A percentile compares a stretch with the other conserved stretches of the same genome.
Conservation (phyloP, 2,888 invertebrate genomes). For the Psylliodes chrysocephalus region DNA sequence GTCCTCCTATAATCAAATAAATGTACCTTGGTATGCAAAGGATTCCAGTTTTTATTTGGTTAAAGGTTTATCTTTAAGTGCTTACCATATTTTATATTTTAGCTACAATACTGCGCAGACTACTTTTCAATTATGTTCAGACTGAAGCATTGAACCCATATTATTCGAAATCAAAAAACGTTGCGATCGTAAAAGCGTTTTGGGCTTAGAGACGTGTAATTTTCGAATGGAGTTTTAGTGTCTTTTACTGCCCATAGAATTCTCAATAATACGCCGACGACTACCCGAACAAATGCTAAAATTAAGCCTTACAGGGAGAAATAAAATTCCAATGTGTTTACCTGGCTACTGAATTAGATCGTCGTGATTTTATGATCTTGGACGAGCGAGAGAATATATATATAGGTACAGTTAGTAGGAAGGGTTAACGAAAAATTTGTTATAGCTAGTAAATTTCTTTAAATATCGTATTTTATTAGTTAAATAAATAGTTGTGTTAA, state of each 20-base stretch:
- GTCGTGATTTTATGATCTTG: conserved; percentile 45
- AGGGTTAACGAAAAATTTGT: not conserved
- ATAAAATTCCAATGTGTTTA: conserved; percentile 44
- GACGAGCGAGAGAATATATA: conserved; percentile 1
- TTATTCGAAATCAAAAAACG: not conserved
- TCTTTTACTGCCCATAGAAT: conserved; percentile 19
- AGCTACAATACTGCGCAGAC: not conserved
- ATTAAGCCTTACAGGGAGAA: conserved; percentile 34
- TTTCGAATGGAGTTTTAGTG: conserved; percentile 9
- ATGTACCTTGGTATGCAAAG: too few relatives aligned
- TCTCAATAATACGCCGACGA: conserved; percentile 10
- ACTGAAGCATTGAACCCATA: not conserved
- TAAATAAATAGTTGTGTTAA: too few relatives aligned
- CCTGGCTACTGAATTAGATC: conserved; percentile 42
- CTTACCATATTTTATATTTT: too few relatives aligned
- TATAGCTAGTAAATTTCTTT: too few relatives aligned
- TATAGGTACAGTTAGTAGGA: not conserved
- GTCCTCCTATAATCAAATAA: too few relatives aligned
- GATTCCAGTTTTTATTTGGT: too few relatives aligned
- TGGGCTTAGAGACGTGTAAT: conserved; percentile 10
- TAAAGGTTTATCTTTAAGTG: too few relatives aligned
- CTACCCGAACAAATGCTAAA: conserved; percentile 32
- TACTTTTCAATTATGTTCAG: not conserved
- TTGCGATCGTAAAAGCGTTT: conserved; percentile 10
- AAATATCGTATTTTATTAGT: too few relatives aligned